Base-by-base conservation (phyloP, 2,888 invertebrate species). In the Drosophila paramelanica region DNA sequence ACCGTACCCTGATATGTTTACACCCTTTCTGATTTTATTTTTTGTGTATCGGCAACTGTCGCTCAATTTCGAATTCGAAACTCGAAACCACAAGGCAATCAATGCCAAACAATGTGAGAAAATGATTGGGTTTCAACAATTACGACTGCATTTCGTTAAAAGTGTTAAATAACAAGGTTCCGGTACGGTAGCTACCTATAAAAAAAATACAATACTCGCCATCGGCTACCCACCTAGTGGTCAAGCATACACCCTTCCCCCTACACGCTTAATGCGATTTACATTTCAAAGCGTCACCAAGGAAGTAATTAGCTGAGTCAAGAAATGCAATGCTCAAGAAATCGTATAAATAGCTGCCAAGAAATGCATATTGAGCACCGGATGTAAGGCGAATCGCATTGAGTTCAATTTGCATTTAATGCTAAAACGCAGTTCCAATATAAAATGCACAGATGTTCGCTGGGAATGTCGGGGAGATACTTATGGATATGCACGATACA, bases 51-150 rank as follows among this genome's bases (percentile, higher is more conserved):
- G 49, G 5, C 49, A 74, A 67, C 50, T 55, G 60, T 75, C 47
- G 41, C 41, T 50, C 41, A 36, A 57, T n/a, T 57, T 43, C 13
- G 41, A 42, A 33, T 6, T 8, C 55, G 88, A 73, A 88, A 83
- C 77, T 33, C 69, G 77, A 84, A 73, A 85, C 83, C 82, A 45
- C 69, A 61, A 39, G 67, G 79, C 85, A 88, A 83, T 88, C 85
- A 88, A 67, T 67, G 59, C 64, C 66, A 25, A 61, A 67, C 53
- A 57, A 49, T 61, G 51, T 49, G 52, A 75, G 60, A 64, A 72
- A 88, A 74, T 70, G 60, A 88, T 83, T 81, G 79, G 72, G 82
- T 85, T 87, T 87, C 83, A 62, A 31, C 61, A 56, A 61, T 61
- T 61, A 43, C 51, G 52, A 31, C 31, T 38, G 85, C 65, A 66